These are phyloP conservation scores for Ecdyonurus torrentis DNA, from an alignment of 2,888 invertebrate genomes.

Conservation along the genomic window DNA sequence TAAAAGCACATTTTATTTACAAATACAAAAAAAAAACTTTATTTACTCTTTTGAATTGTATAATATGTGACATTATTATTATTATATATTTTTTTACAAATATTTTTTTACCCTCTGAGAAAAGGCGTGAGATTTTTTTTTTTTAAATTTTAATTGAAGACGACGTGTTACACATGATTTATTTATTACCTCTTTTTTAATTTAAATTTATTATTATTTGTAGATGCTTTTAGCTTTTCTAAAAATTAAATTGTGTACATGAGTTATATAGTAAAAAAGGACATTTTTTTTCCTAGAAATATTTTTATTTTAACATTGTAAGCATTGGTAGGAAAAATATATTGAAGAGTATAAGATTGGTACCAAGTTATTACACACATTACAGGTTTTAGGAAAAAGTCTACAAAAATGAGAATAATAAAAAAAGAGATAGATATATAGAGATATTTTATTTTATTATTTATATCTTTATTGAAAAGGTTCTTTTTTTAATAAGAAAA, in stretches of 20 bases:
- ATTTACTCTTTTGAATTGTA: not conserved
- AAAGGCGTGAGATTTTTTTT: too few relatives aligned
- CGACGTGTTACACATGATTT: not conserved
- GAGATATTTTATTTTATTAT: not conserved
- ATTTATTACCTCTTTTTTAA: not conserved
- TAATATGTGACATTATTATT: not conserved
- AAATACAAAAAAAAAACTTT: not conserved
- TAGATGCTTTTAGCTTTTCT: not conserved
- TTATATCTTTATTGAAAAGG: not conserved
- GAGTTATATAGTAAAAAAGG: not conserved
- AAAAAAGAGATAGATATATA: not conserved
- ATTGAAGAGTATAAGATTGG: not conserved
- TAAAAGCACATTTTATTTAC: too few relatives aligned
- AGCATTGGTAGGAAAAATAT: not conserved
- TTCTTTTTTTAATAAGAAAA: too few relatives aligned
- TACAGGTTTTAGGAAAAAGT: not conserved
- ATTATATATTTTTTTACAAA: not conserved
- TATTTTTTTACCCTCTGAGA: not conserved
- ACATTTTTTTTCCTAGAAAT: not conserved
- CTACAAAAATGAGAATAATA: not conserved
- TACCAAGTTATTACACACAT: too few relatives aligned
- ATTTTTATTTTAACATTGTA: not conserved
- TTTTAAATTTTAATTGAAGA: not conserved
- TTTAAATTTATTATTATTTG: not conserved
- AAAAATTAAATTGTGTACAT: not conserved